Evolutionary conservation across 2,797 vertebrate species (phyloP).

Genomic region (Micrastur ruficollis): DNA sequence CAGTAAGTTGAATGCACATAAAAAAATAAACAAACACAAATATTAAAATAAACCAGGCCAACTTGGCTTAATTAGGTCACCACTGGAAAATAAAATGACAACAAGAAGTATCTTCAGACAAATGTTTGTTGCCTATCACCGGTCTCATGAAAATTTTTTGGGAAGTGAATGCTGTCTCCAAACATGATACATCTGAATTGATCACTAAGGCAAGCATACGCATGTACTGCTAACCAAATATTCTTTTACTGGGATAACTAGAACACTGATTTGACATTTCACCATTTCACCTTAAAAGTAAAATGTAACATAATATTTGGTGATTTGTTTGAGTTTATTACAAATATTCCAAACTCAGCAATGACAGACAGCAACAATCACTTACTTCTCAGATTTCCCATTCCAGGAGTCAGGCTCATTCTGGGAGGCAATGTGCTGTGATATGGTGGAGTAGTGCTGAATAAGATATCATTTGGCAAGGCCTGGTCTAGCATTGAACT

Average conservation of each 20-base stretch:
- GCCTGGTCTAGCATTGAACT: conserved; percentile 92
- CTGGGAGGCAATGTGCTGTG: conserved; percentile 89
- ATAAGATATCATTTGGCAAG: conserved; percentile 92
- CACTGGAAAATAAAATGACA: background rate
- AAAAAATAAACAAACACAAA: background rate
- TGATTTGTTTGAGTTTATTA: background rate
- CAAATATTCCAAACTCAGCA: background rate
- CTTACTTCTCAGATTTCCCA: conserved; percentile 90
- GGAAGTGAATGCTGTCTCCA: background rate
- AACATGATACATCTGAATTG: background rate
- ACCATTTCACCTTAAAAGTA: background rate
- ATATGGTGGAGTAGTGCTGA: conserved; percentile 93
- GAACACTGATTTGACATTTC: background rate
- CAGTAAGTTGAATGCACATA: background rate
- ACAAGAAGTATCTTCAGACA: background rate
- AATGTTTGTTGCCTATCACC: background rate
- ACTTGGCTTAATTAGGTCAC: background rate
- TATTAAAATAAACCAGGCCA: background rate
- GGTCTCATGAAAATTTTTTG: background rate
- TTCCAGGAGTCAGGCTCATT: conserved; percentile 82
- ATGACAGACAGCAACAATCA: background rate
- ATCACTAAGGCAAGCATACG: background rate
- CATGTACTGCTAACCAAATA: background rate
- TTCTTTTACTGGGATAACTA: background rate
- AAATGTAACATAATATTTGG: background rate